phyloP scores from a whole-genome alignment of 2,888 invertebrate species.

The Zelleria hepariella region DNA sequence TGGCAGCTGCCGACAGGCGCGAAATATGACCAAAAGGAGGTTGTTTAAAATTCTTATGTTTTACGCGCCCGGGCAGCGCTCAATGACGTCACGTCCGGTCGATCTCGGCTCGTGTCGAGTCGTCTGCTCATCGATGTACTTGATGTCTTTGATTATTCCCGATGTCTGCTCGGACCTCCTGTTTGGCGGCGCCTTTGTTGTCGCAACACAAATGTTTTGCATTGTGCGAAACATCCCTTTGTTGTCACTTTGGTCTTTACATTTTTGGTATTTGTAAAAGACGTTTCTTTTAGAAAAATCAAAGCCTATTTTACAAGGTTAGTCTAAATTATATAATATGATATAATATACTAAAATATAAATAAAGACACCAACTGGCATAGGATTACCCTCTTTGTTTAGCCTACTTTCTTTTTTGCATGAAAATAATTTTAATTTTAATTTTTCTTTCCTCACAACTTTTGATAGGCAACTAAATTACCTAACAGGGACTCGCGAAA shows the following conservation, averaged over 20 bases:
- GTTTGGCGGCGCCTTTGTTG: conserved; percentile 50
- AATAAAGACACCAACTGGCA: no score
- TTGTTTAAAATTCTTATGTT: conserved; percentile 69
- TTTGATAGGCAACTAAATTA: no score
- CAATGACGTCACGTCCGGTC: conserved; percentile 64
- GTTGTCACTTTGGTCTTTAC: background rate
- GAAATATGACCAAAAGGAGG: conserved; percentile 55
- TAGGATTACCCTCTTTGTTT: no score
- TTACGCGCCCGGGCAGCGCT: conserved; percentile 43
- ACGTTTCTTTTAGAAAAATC: background rate
- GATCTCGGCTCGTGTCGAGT: conserved; percentile 27
- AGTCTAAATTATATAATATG: no score
- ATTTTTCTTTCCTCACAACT: no score
- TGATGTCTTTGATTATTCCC: conserved; percentile 41
- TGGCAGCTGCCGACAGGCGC: conserved; percentile 31
- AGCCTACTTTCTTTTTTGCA: no score
- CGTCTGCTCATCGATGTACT: conserved; percentile 14
- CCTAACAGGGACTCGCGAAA: no score
- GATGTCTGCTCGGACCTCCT: conserved; percentile 58
- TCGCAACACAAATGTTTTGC: conserved; percentile 23
- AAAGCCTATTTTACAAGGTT: background rate
- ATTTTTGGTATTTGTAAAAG: background rate
- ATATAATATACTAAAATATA: no score
- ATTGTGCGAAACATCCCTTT: conserved; percentile 7
- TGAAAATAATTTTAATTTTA: no score